These are phyloP conservation scores for Ornithorhynchus anatinus DNA, from an alignment of 2,113 vertebrate genomes.

Conservation along the genomic window DNA sequence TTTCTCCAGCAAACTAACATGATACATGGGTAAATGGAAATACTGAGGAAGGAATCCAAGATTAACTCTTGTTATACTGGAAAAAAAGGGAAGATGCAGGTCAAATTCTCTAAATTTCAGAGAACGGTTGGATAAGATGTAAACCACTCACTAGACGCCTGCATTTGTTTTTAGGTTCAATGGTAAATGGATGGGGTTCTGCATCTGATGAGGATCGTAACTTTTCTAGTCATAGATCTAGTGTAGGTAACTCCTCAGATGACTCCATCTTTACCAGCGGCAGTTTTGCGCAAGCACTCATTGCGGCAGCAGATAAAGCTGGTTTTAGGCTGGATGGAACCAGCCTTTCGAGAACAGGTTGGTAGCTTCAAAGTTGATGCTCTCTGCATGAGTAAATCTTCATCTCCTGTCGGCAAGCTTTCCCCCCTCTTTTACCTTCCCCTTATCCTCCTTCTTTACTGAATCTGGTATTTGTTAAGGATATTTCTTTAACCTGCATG, in stretches of 20 bases:
- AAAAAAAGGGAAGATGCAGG: neutral
- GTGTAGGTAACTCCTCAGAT: slow-evolving; percentile 92
- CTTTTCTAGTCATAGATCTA: slow-evolving; percentile 97
- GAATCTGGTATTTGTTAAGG: neutral
- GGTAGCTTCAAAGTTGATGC: slow-evolving; percentile 72
- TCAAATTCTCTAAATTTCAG: neutral
- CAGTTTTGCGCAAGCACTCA: slow-evolving; percentile 94
- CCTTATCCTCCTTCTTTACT: slow-evolving; percentile 33
- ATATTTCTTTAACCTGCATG: slow-evolving; percentile 68
- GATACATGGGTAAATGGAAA: slow-evolving; percentile 3
- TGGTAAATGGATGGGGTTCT: slow-evolving; percentile 98
- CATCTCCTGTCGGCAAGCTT: slow-evolving; percentile 12
- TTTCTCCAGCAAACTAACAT: neutral
- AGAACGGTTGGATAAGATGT: slow-evolving; percentile 27
- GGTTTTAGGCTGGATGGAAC: slow-evolving; percentile 94
- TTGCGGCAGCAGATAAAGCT: slow-evolving; percentile 95
- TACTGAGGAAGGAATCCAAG: neutral
- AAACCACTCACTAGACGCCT: slow-evolving; percentile 73
- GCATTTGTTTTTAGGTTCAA: slow-evolving; percentile 92
- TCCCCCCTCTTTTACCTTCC: slow-evolving; percentile 43
- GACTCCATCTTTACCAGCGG: slow-evolving; percentile 94
- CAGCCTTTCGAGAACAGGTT: slow-evolving; percentile 95
- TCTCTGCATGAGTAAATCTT: slow-evolving; percentile 68
- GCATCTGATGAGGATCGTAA: slow-evolving; percentile 95
- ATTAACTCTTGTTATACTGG: slow-evolving; percentile 14